These are phyloP conservation scores for Brachyistius frenatus DNA, from an alignment of 2,113 vertebrate species.

Conservation along the genomic window DNA sequence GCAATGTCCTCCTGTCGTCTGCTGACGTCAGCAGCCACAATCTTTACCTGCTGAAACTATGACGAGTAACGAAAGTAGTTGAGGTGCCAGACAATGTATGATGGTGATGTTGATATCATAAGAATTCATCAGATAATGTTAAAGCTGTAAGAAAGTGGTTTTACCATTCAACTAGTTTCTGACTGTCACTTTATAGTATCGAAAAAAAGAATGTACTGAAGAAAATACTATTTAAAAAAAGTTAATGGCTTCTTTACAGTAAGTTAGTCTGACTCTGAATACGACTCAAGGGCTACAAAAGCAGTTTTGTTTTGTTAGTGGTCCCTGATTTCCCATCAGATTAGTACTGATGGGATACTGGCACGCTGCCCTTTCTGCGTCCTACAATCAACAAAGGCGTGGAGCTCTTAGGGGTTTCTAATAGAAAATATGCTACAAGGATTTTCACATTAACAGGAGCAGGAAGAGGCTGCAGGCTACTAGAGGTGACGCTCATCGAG, in stretches of 20 bases:
- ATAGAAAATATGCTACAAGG: background rate
- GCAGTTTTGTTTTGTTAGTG: background rate
- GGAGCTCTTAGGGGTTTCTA: constrained; percentile 13
- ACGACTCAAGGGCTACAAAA: background rate
- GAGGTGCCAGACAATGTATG: background rate
- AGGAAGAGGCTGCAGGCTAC: background rate
- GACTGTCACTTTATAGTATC: too few species aligned
- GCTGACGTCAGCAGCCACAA: constrained; percentile 15
- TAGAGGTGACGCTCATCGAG: background rate
- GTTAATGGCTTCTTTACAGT: background rate
- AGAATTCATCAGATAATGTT: too few species aligned
- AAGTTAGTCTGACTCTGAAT: background rate
- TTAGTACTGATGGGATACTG: background rate
- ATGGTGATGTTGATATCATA: background rate
- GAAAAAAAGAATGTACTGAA: too few species aligned
- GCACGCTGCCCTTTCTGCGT: background rate
- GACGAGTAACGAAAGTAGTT: constrained; percentile 2
- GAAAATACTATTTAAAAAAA: too few species aligned
- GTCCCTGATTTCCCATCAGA: constrained; percentile 15
- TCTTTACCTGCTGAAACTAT: background rate
- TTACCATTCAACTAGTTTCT: background rate
- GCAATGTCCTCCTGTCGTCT: background rate
- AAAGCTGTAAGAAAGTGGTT: background rate
- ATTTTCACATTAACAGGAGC: constrained; percentile 6
- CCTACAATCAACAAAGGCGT: constrained; percentile 42